These are phyloP conservation scores for Hyles lineata DNA, from an alignment of 2,888 invertebrate genomes.

Conservation along the genomic window DNA sequence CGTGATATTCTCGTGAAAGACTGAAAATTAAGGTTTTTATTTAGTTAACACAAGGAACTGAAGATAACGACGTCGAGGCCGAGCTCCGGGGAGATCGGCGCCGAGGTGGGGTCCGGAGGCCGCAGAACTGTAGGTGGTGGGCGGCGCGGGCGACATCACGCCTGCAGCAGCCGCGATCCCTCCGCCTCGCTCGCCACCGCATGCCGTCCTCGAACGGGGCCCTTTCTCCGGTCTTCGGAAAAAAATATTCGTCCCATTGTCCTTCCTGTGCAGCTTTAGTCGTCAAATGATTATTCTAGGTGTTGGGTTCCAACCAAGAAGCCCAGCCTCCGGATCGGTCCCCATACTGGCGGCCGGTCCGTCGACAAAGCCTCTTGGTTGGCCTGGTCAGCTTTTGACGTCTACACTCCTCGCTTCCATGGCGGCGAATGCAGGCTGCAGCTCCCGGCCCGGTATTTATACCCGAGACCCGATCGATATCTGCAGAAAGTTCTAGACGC, in stretches of 20 bases:
- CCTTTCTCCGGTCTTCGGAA: slow-evolving; percentile 24
- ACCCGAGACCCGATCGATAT: slow-evolving; percentile 1
- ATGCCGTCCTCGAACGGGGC: neutral
- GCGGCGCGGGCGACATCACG: slow-evolving; percentile 1
- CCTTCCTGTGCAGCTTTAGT: neutral
- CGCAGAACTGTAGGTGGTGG: slow-evolving; percentile 20
- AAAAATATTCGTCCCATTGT: slow-evolving; percentile 2
- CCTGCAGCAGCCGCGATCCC: neutral
- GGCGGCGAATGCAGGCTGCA: slow-evolving; percentile 20
- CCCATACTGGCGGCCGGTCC: neutral
- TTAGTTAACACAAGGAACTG: neutral
- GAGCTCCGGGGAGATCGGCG: neutral
- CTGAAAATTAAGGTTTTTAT: slow-evolving; percentile 10
- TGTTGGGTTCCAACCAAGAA: slow-evolving; percentile 13
- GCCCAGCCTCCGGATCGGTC: neutral
- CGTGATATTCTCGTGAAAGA: slow-evolving; percentile 16
- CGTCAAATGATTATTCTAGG: slow-evolving; percentile 9
- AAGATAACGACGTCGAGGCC: slow-evolving; percentile 7
- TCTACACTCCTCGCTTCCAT: slow-evolving; percentile 22
- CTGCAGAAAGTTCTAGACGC: slow-evolving; percentile 8
- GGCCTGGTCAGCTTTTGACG: slow-evolving; percentile 20
- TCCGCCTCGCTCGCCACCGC: slow-evolving; percentile 7
- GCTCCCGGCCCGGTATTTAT: slow-evolving; percentile 1
- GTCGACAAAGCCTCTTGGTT: slow-evolving; percentile 2
- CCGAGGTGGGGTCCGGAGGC: slow-evolving; percentile 20